phyloP scores from a whole-genome alignment of 1,140 invertebrate genomes.

The Bombus confusus region DNA sequence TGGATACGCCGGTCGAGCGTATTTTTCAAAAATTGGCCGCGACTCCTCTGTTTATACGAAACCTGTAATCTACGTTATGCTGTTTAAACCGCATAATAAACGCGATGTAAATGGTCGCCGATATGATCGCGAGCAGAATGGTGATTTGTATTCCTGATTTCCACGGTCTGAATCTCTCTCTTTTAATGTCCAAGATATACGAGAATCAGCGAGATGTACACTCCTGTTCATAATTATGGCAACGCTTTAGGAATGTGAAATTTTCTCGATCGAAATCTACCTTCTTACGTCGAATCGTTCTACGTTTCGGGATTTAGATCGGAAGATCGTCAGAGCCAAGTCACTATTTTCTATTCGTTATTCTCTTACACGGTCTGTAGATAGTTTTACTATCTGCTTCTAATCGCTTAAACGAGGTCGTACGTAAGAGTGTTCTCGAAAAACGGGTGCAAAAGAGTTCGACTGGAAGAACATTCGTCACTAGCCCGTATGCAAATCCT shows the following conservation, averaged over 20 bases:
- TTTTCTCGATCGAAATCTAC: too few species aligned
- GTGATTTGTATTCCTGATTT: background rate
- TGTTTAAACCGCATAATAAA: conserved; percentile 9
- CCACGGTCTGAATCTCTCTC: background rate
- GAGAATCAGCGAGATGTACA: background rate
- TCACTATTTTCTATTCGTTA: too few species aligned
- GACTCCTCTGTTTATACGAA: background rate
- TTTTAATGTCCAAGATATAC: background rate
- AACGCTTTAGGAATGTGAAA: background rate
- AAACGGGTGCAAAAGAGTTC: background rate
- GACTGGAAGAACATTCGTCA: background rate
- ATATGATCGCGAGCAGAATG: background rate
- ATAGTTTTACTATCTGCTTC: too few species aligned
- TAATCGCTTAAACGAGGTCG: too few species aligned
- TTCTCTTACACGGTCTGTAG: background rate
- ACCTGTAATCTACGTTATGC: conserved; percentile 10
- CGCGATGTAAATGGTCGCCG: background rate
- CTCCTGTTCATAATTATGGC: background rate
- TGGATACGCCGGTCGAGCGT: background rate
- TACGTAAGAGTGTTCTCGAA: background rate
- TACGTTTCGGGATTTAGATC: too few species aligned
- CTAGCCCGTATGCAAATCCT: background rate
- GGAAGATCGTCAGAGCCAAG: too few species aligned
- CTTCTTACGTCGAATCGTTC: too few species aligned
- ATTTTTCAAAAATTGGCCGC: conserved; percentile 27